Evolutionary conservation across 2,113 vertebrate species (phyloP), one percentile per base, ranked within the genome.

Genomic region (Odobenus rosmarus): DNA sequence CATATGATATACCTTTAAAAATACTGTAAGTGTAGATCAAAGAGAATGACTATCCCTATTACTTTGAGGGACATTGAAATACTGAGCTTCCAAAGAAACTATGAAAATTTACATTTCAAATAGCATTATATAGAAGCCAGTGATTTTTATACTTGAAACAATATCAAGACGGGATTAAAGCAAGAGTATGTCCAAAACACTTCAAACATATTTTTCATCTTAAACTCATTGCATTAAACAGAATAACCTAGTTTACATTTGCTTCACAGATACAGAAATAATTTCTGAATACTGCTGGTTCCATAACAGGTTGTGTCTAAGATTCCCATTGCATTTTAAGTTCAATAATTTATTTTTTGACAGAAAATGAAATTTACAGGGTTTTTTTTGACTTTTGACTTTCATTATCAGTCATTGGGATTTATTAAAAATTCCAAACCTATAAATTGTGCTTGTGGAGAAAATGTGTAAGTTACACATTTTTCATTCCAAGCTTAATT

Each of bases 71-170:
- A 69, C 3, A 83, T 0, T 80, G 39, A 97, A 93, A 90, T 33
- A 49, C 7, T 72, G 26, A 96, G 33, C 23, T 59, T 33, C 46
- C 23, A 86, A 90, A 74, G 33, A 90, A 95, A 85, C n/a, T n/a
- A n/a, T 24, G 21, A 69, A 81, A 85, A 64, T 76, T 93, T 57
- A 57, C 59, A 91, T 88, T 88, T 95, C 16, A 95, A 90, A 88
- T 69, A 93, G 23, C 33, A 11, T 69, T 88, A 36, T 69, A 19
- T 76, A 55, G 11, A 18, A 83, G 13, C 5, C 13, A 74, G 83
- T 94, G 49, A 95, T 83, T 95, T 86, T 91, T 36, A 89, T 77
- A 62, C 7, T 69, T 95, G 18, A 91, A 88, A 89, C 59, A 15
- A 74, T 36, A 83, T 51, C 24, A 90, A 92, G 59, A 62, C 13